Base-by-base conservation (phyloP, 2,888 invertebrate species). In the Epirrhoe alternata region DNA sequence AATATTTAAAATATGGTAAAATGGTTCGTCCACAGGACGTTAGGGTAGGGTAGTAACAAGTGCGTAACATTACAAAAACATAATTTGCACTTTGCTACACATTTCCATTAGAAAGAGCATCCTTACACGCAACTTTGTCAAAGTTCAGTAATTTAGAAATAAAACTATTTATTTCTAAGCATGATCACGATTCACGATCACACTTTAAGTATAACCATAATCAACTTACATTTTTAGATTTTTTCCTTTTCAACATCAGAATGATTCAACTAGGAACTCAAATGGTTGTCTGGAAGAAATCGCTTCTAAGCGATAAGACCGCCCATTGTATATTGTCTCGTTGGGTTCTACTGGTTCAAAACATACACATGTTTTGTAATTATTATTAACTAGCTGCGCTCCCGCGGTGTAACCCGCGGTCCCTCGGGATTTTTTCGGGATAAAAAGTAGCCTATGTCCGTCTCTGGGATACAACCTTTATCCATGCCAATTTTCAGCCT, bases 1-100 rank as follows among this genome's bases (percentile, higher is more conserved):
- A 74, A 67, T 64, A 72, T 77, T 76, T 74, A 70, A 77, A 75
- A 75, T 63, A 72, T 71, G 71, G 72, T 74, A 72, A 73, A n/a
- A 68, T 50, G 70, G 74, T 77, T 74, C 70, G 64, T 79, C 82
- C 82, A 71, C 82, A 74, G 64, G 68, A 68, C 71, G 61, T 68
- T 64, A 52, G 30, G 55, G 55, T 68, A 72, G 76, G 75, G 75
- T 72, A 76, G 73, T 75, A 74, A 77, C 78, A 79, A 79, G 80
- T 79, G 80, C 80, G 76, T 75, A 73, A 74, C 73, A 64, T 55
- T 63, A 61, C 68, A 60, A 57, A 56, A 49, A 57, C 52, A 60
- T 67, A 42, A 63, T 67, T 59, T 61, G 51, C 68, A 61, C 54
- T 58, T 61, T 42, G 7, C 16, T 56, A 49, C 51, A 55, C 33